Evolutionary conservation across 2,888 invertebrate species (phyloP).

Genomic region (Plebejus anna): DNA sequence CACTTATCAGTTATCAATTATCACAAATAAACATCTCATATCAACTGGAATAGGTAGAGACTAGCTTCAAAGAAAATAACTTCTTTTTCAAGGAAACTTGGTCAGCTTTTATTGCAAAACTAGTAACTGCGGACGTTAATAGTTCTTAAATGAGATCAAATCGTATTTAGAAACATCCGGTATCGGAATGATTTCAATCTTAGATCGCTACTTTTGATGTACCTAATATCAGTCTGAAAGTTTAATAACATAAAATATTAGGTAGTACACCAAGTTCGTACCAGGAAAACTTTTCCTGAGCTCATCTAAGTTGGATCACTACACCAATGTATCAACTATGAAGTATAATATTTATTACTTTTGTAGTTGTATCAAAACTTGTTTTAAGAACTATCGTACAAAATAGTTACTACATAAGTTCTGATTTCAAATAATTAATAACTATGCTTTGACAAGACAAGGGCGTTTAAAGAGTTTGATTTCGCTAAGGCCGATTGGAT

Average conservation of each 20-base stretch:
- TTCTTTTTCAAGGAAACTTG: background rate
- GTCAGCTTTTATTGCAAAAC: background rate
- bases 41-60: background rate
- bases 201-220: background rate
- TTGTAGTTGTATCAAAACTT: background rate
- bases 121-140: background rate
- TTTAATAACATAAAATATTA: background rate
- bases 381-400: background rate
- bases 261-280: background rate
- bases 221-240: background rate
- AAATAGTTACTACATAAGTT: background rate
- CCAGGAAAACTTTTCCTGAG: background rate
- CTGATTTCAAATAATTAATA: background rate
- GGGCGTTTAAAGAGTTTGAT: too few relatives aligned
- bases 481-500: too few relatives aligned
- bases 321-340: background rate
- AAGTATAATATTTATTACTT: background rate
- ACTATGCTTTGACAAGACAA: too few relatives aligned
- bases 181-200: background rate
- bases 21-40: background rate
- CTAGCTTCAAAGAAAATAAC: background rate
- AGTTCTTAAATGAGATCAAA: background rate
- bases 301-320: constrained; percentile 1
- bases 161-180: background rate
- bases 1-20: too few relatives aligned